Evolutionary conservation across 2,113 vertebrate genomes (phyloP), one percentile per base, ranked within the genome.

Genomic region (Hucho hucho): DNA sequence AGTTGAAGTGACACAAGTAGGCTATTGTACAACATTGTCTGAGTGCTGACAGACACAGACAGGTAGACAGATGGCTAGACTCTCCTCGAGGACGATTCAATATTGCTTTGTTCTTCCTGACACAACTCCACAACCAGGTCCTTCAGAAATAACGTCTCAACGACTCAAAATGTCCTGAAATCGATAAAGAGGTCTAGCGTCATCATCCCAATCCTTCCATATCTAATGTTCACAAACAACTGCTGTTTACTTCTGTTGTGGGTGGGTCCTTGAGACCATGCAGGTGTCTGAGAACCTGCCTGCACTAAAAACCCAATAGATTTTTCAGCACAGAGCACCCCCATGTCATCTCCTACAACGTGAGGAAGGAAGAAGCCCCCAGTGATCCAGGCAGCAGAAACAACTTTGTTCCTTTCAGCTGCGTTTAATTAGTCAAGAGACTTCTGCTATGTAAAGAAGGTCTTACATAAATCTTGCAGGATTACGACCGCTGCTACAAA

Each of bases 381-480:
- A 4, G 37, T 43, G 70, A 66, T 68, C 13, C 63, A 70, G 25
- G 29, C 70, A 4, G 65, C 49, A 63, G 29, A 76, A 84, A 83
- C 64, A 70, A 79, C 74, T 74, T 76, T 72, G 49, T 71, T 74
- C 71, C 69, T 75, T 72, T 72, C 70, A 71, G 67, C 71, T 37
- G 61, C 64, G 66, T 86, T 83, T 83, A 84, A 88, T 88, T 84
- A 84, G 70, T 49, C 67, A 53, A 79, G 65, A 53, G 26, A 43
- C 75, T 65, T 47, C 43, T 77, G 64, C 56, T 24, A 65, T 56
- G 37, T 73, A 70, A 46, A 77, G 77, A 75, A 70, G 75, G 29
- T 25, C 68, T 75, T 76, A 64, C 72, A 65, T 72, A 75, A 78
- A 71, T 79, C 73, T 65, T 56, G 61, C 5, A 75, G 37, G 74